phyloP scores from a whole-genome alignment of 2,888 invertebrate species.

The Protonemura montana region DNA sequence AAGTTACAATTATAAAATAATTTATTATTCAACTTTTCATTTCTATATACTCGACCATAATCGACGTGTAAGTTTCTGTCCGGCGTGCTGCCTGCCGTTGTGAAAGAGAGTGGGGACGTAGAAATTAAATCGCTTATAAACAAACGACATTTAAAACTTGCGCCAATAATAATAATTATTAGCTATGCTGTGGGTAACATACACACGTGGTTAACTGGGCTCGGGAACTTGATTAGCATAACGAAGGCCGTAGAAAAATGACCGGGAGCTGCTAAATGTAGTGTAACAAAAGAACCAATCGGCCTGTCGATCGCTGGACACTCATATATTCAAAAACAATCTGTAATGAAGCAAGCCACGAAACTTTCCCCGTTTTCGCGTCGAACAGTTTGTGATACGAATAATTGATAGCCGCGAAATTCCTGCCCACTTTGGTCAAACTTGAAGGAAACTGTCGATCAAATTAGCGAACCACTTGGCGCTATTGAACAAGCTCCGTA shows the following conservation, averaged over 20 bases:
- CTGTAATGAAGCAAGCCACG: not conserved
- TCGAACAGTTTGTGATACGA: not conserved
- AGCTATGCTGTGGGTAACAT: not conserved
- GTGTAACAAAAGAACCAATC: not conserved
- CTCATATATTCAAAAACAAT: not conserved
- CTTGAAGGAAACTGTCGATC: not conserved
- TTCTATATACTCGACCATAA: not conserved
- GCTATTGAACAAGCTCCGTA: not conserved
- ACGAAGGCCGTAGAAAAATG: not conserved
- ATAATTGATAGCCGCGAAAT: not conserved
- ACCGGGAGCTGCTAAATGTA: not conserved
- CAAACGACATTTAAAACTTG: not conserved
- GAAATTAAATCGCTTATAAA: not conserved
- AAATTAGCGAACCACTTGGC: too few species aligned
- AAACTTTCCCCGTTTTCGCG: not conserved
- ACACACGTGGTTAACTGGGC: too few species aligned
- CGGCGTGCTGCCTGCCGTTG: not conserved
- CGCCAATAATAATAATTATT: not conserved
- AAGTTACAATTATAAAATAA: not conserved
- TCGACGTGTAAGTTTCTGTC: not conserved
- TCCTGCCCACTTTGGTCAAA: not conserved
- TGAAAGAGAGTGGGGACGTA: not conserved
- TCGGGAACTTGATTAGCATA: not conserved
- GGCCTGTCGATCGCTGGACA: not conserved
- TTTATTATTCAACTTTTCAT: constrained; percentile 3